Percentiles rank a stretch among this genome's conserved stretches.
phyloP scores from a whole-genome alignment of 2,888 invertebrate species.

The Oxyscelio sp. region DNA sequence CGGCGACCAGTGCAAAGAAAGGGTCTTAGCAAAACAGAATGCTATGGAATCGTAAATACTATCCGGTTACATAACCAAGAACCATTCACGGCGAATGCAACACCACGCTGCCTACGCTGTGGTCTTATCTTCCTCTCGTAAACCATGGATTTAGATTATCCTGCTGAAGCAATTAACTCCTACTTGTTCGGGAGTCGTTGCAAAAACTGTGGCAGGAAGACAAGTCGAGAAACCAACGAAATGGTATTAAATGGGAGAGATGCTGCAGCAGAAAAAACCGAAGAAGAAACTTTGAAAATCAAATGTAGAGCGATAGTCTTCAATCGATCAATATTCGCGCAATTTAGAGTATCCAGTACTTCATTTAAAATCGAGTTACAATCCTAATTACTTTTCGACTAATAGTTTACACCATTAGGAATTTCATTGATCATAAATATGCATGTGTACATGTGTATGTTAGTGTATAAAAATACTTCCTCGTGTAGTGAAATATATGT shows the following conservation, averaged over 20 bases:
- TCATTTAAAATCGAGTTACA: constrained; percentile 9
- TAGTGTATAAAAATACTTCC: too few relatives aligned
- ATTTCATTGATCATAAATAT: constrained; percentile 24
- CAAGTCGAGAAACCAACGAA: constrained; percentile 67
- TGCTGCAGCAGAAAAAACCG: constrained; percentile 10
- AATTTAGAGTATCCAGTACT: neutral
- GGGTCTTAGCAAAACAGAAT: constrained; percentile 55
- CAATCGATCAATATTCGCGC: neutral
- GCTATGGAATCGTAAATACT: constrained; percentile 56
- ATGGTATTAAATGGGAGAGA: constrained; percentile 52
- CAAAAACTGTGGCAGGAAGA: constrained; percentile 63
- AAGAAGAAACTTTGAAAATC: constrained; percentile 36
- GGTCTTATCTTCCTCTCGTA: constrained; percentile 70
- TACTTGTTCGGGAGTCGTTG: constrained; percentile 54
- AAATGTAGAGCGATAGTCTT: neutral
- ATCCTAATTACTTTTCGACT: constrained; percentile 10
- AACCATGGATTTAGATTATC: constrained; percentile 72
- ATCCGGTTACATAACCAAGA: constrained; percentile 50
- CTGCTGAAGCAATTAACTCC: constrained; percentile 71
- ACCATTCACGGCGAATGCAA: constrained; percentile 59
- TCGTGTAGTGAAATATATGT: too few relatives aligned
- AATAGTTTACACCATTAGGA: constrained; percentile 22
- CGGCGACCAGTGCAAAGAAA: constrained; percentile 44
- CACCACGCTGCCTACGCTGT: constrained; percentile 40
- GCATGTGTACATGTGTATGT: neutral